phyloP scores from a whole-genome alignment of 2,113 vertebrate species.

The Gymnogyps californianus region DNA sequence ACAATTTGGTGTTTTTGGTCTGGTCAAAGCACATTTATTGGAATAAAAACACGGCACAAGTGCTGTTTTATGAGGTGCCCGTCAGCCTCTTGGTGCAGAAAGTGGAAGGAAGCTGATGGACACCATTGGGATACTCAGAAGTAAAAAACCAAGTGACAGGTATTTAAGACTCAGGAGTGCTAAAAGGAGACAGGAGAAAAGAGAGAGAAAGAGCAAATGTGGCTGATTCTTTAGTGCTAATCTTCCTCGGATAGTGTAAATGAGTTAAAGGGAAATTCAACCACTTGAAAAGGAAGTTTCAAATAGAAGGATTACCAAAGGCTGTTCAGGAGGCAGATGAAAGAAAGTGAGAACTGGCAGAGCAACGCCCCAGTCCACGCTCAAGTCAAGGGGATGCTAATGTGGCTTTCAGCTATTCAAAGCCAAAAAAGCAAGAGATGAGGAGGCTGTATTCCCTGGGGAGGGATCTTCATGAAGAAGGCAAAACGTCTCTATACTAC shows the following conservation, averaged over 20 bases:
- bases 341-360: not conserved
- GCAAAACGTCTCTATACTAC: not conserved
- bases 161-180: not conserved
- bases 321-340: not conserved
- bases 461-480: not conserved
- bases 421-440: not conserved
- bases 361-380: not conserved
- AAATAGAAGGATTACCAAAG: not conserved
- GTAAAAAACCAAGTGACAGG: not conserved
- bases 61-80: not conserved
- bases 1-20: not conserved
- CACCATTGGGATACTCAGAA: not conserved
- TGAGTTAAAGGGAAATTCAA: not conserved
- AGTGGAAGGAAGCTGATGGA: not conserved
- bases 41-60: not conserved
- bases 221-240: not conserved
- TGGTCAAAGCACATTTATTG: not conserved
- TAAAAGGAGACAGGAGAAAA: not conserved
- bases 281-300: not conserved
- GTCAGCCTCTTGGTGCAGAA: not conserved
- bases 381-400: not conserved
- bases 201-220: not conserved
- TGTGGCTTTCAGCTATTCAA: not conserved
- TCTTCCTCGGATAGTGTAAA: not conserved
- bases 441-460: not conserved